Evolutionary conservation across 2,113 vertebrate species (phyloP).

Genomic region (Caretta caretta): DNA sequence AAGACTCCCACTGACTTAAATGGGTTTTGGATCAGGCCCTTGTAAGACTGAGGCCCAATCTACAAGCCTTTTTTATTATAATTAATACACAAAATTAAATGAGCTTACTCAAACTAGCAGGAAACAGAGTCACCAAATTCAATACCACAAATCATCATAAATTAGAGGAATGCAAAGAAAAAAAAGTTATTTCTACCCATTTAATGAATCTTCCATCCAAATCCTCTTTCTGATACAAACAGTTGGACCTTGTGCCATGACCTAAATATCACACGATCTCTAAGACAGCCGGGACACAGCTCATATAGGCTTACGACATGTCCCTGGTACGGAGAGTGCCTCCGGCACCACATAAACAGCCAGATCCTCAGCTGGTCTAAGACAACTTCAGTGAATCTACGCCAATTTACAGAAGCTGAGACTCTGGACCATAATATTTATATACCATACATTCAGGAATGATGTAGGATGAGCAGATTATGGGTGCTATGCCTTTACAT

Average conservation of each 20-base stretch:
- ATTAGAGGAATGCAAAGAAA: not conserved
- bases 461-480: fast-evolving
- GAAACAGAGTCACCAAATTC: not conserved
- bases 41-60: not conserved
- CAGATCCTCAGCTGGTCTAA: not conserved
- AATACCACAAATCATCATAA: not conserved
- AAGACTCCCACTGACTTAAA: not conserved
- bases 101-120: not conserved
- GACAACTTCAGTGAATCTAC: not conserved
- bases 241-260: not conserved
- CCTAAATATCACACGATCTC: not conserved
- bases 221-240: not conserved
- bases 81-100: not conserved
- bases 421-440: not conserved
- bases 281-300: not conserved
- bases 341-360: fast-evolving
- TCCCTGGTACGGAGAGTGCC: not conserved
- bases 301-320: not conserved
- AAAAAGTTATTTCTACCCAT: not conserved
- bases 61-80: not conserved
- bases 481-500: not conserved
- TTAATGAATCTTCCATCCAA: not conserved
- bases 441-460: not conserved
- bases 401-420: not conserved
- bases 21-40: not conserved